phyloP scores from a whole-genome alignment of 2,888 invertebrate species.

The Octonoba sinensis region DNA sequence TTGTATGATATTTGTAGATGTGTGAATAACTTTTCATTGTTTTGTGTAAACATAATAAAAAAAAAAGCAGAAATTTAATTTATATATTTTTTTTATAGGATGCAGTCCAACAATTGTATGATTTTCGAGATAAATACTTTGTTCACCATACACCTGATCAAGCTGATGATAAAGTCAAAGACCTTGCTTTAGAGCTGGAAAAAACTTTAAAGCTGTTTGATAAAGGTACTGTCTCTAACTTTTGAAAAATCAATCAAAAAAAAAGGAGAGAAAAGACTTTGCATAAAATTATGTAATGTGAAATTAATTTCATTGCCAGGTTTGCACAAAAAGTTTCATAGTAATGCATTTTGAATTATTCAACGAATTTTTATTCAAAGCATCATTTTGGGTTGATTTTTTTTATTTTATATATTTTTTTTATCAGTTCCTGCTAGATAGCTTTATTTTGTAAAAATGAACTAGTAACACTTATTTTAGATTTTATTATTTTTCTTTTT shows the following conservation, averaged over 20 bases:
- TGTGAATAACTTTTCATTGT: background rate
- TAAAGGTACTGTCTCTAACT: constrained; percentile 74
- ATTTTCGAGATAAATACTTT: constrained; percentile 84
- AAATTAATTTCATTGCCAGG: too few species aligned
- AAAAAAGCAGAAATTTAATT: background rate
- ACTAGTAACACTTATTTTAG: too few species aligned
- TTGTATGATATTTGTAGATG: background rate
- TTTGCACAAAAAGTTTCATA: too few species aligned
- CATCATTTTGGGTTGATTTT: too few species aligned
- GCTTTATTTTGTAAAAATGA: too few species aligned
- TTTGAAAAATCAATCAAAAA: background rate
- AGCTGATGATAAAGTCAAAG: constrained; percentile 78
- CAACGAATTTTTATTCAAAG: too few species aligned
- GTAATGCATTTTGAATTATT: too few species aligned
- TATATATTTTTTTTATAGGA: constrained; percentile 29
- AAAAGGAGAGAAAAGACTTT: background rate
- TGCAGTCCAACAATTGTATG: constrained; percentile 77
- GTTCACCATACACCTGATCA: constrained; percentile 80
- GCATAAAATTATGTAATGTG: too few species aligned
- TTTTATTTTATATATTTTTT: too few species aligned
- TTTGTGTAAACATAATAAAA: background rate
- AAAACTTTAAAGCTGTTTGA: constrained; percentile 78
- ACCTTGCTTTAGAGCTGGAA: constrained; percentile 78
- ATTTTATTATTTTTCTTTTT: too few species aligned
- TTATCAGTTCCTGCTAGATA: too few species aligned